These are phyloP conservation scores for Erebia aethiops DNA, from an alignment of 2,888 invertebrate genomes.

Conservation along the genomic window DNA sequence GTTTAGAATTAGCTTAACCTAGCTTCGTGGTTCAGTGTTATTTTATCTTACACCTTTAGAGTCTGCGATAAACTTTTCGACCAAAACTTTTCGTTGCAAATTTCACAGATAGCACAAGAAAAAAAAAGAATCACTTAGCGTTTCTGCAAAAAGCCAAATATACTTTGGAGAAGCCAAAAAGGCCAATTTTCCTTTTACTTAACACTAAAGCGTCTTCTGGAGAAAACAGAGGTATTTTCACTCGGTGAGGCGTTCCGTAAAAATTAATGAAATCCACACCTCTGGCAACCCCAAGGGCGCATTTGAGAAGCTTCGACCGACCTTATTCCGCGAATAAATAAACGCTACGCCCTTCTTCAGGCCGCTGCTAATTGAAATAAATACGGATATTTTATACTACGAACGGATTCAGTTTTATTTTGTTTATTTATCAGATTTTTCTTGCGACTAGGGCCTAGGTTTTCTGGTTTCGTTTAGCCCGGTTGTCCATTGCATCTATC, in stretches of 20 bases:
- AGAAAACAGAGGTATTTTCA: not conserved
- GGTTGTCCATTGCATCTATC: too few relatives aligned
- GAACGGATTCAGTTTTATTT: not conserved
- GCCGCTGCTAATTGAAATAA: constrained; percentile 14
- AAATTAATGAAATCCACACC: constrained; percentile 21
- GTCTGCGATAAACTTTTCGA: too few relatives aligned
- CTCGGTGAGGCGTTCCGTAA: constrained; percentile 7
- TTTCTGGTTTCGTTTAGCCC: too few relatives aligned
- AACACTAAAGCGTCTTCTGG: constrained; percentile 9
- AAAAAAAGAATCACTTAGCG: not conserved
- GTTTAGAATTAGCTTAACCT: too few relatives aligned
- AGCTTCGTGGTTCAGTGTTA: too few relatives aligned
- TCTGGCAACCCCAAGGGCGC: constrained; percentile 3
- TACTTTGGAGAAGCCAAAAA: not conserved
- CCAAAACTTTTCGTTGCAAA: not conserved
- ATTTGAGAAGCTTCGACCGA: constrained; percentile 19
- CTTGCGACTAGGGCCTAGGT: too few relatives aligned
- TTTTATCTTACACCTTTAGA: too few relatives aligned
- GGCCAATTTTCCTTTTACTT: constrained; percentile 6
- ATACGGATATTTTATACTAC: constrained; percentile 3
- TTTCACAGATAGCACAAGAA: not conserved
- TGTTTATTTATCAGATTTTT: not conserved
- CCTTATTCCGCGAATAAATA: constrained; percentile 26
- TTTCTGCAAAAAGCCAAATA: not conserved
- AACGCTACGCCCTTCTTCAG: constrained; percentile 18